These are phyloP conservation scores for Synanthedon vespiformis DNA, from an alignment of 2,888 invertebrate genomes.

Conservation along the genomic window DNA sequence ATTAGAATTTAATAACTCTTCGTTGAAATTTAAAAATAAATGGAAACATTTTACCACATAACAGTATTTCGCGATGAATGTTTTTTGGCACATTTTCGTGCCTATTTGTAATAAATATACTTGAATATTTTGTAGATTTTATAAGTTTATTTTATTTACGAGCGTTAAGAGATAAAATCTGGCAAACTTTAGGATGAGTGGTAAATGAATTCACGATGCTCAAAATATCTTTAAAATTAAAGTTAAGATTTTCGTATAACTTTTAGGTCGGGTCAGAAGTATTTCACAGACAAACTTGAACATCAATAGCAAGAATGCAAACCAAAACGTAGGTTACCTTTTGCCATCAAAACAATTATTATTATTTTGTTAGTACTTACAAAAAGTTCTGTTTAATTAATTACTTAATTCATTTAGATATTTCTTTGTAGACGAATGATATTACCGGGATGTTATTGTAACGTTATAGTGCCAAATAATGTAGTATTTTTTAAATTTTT, in stretches of 20 bases:
- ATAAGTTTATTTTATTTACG: conserved; percentile 65
- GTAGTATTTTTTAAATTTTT: conserved; percentile 46
- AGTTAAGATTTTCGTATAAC: conserved; percentile 30
- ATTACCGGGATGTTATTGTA: conserved; percentile 34
- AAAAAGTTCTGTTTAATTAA: conserved; percentile 31
- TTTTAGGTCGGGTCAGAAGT: conserved; percentile 31
- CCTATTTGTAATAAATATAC: conserved; percentile 50
- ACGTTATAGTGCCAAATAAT: conserved; percentile 65
- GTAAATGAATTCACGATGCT: conserved; percentile 48
- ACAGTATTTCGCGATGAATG: conserved; percentile 70
- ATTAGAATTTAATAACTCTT: conserved; percentile 56
- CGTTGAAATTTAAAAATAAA: conserved; percentile 59
- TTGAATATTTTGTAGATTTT: conserved; percentile 52
- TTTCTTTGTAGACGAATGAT: conserved; percentile 16
- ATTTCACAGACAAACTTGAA: conserved; percentile 10
- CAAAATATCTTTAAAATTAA: conserved; percentile 50
- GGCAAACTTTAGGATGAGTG: conserved; percentile 40
- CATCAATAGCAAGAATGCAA: conserved; percentile 41
- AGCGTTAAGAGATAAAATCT: conserved; percentile 55
- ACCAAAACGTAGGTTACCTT: conserved; percentile 69
- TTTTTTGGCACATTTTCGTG: conserved; percentile 49
- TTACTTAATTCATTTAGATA: conserved; percentile 22
- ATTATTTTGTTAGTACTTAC: conserved; percentile 44
- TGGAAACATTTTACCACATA: conserved; percentile 61
- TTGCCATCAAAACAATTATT: conserved; percentile 54